Percentiles rank a stretch among this genome's conserved stretches.
phyloP scores from a whole-genome alignment of 2,113 vertebrate species.

The Anhinga rufa region DNA sequence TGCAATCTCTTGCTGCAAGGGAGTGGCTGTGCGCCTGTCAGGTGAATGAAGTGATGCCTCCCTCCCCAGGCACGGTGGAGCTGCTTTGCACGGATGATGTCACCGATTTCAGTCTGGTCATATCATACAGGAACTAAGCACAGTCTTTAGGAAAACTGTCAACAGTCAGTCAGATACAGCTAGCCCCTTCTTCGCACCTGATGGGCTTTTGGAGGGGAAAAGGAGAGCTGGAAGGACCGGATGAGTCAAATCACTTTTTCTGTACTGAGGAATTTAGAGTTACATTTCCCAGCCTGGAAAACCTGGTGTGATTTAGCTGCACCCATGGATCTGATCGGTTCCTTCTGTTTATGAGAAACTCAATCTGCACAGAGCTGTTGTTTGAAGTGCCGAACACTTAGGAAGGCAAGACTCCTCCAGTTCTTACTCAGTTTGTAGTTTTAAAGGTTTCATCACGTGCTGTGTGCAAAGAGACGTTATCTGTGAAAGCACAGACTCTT shows the following conservation, averaged over 20 bases:
- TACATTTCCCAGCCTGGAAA: neutral
- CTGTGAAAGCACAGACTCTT: neutral
- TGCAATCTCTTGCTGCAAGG: neutral
- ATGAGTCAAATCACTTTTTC: neutral
- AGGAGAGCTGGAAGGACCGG: neutral
- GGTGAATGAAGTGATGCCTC: neutral
- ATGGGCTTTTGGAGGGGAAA: neutral
- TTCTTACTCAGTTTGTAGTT: neutral
- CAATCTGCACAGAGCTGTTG: neutral
- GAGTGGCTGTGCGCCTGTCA: accelerated
- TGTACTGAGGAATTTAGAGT: neutral
- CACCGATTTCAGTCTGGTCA: neutral
- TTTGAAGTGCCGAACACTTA: neutral
- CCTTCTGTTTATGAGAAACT: neutral
- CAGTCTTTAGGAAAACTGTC: neutral
- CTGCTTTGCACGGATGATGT: neutral
- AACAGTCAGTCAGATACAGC: neutral
- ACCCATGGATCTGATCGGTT: neutral
- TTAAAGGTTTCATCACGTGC: neutral
- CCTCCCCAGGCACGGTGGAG: neutral
- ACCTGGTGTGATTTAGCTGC: neutral
- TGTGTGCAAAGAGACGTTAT: neutral
- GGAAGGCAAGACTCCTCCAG: neutral
- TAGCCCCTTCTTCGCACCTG: neutral
- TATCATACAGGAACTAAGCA: neutral